Base-by-base conservation (phyloP, 2,888 invertebrate species). In the Tipula unca region DNA sequence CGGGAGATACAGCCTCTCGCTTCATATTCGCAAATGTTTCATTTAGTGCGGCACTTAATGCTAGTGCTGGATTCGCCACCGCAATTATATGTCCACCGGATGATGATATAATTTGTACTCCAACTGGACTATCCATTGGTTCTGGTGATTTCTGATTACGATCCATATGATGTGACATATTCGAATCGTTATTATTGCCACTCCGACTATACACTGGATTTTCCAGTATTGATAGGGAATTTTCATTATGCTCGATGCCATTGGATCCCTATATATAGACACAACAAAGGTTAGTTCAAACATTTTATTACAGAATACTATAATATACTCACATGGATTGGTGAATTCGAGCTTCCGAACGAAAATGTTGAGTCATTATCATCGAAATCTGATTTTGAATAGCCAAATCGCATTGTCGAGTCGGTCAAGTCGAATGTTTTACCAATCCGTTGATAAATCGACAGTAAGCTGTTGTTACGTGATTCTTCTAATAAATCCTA, bases 41-140 rank as follows among this genome's bases (percentile, higher is more conserved):
- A 32, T 90, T 90, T 13, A 91, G 87, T 0, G 91, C 90, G 5
- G 93, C 91, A 86, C 93, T 93, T 89, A 94, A 92, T 17, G 94
- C 94, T 87, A 96, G 91, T 1, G 96, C 96, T 14, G 97, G 97
- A 92, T 97, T 96, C 29, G 96, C 96, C 0, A 97, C 96, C 0
- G 97, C 97, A 88, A 97, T 97, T 89, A 97, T 97, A 90, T 96
- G 95, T 90, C 95, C 95, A 0, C 96, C 96, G 14, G 96, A 94
- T 0, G 96, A 95, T 0, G 96, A 95, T 87, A 97, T 96, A 87
- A 97, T 94, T 92, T 96, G 93, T 0, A 94, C 94, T 29, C 94
- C 90, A 1, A 88, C 86, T 3, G 89, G 87, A 86, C 54, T 86
- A 29, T 85, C 35, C 32, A 35, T 17, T 17, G 29, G 29, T 14